Base-by-base conservation (phyloP, 1,140 invertebrate genomes). In the Metaphire vulgaris region DNA sequence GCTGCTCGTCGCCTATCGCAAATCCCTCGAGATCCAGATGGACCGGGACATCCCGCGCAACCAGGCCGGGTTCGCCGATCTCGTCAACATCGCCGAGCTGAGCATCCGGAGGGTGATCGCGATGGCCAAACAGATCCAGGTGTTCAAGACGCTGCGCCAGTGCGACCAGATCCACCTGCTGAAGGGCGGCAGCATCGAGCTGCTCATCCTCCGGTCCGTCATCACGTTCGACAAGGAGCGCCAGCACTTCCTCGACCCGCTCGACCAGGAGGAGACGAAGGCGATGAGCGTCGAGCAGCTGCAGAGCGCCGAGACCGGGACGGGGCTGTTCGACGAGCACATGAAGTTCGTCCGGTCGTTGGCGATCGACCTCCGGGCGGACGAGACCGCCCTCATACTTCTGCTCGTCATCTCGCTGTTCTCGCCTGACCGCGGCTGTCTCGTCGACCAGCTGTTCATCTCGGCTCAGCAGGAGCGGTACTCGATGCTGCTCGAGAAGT, bases 331-430 rank as follows among this genome's bases (percentile, higher is more conserved):
- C n/a, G n/a, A n/a, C n/a, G n/a, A n/a, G n/a, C n/a, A 89, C 79
- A 87, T 88, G 85, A 83, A 83, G 64, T n/a, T n/a, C n/a, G 87
- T 85, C 33, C 82, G 81, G 74, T 83, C 81, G 29, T 79, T 86
- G 72, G 83, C 84, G 16, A 79, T 86, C 73, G 85, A 87, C 70
- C 77, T 89, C 64, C 80, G 85, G 76, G 86, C 85, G 1, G 88
- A 89, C 79, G 87, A 88, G 77, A 84, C 86, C 1, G 87, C 87
- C 33, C 83, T 87, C 16, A 88, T 88, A 79, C 80, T 89, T 0
- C 81, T 89, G 2, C 80, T 88, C 26, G 81, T 88, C 67, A 85
- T 88, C 21, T 87, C 88, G 14, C 82, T 89, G 1, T 88, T 88
- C 80, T 86, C 86, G 68, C 87, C 88, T 0, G 88, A 89, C 75